These are phyloP conservation scores for Drosophila suzukii DNA, from an alignment of 1,140 invertebrate species.

Conservation along the genomic window DNA sequence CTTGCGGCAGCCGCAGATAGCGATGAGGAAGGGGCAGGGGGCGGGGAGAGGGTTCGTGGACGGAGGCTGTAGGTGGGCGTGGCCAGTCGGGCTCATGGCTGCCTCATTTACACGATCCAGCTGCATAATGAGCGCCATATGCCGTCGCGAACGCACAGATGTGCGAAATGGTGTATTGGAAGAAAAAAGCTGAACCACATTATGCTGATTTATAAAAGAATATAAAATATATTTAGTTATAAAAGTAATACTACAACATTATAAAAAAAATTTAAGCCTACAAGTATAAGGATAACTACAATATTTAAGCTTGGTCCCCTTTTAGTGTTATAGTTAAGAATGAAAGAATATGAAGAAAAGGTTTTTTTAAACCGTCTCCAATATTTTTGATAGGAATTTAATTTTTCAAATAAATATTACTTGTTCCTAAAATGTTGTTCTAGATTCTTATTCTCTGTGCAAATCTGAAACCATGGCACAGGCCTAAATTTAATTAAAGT, in stretches of 20 bases:
- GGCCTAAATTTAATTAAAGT: constrained; percentile 71
- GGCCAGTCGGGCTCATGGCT: constrained; percentile 14
- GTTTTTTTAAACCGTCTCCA: too few species aligned
- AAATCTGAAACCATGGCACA: constrained; percentile 1
- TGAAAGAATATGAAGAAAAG: too few species aligned
- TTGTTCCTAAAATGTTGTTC: neutral
- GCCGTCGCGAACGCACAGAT: constrained; percentile 26
- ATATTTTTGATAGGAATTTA: too few species aligned
- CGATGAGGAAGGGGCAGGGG: neutral
- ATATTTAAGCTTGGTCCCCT: too few species aligned
- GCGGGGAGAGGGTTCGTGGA: too few species aligned
- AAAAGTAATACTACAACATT: too few species aligned
- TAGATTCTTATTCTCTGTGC: neutral
- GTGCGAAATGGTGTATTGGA: neutral
- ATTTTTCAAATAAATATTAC: too few species aligned
- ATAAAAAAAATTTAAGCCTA: too few species aligned
- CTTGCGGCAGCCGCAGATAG: constrained; percentile 36
- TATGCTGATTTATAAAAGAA: neutral
- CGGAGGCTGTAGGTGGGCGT: constrained; percentile 2
- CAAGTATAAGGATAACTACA: too few species aligned
- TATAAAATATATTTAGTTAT: neutral
- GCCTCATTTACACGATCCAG: constrained; percentile 41
- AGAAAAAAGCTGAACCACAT: neutral
- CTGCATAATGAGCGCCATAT: constrained; percentile 69
- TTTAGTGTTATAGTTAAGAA: too few species aligned